phyloP scores from a whole-genome alignment of 1,140 invertebrate genomes.

The Oedothorax gibbosus region DNA sequence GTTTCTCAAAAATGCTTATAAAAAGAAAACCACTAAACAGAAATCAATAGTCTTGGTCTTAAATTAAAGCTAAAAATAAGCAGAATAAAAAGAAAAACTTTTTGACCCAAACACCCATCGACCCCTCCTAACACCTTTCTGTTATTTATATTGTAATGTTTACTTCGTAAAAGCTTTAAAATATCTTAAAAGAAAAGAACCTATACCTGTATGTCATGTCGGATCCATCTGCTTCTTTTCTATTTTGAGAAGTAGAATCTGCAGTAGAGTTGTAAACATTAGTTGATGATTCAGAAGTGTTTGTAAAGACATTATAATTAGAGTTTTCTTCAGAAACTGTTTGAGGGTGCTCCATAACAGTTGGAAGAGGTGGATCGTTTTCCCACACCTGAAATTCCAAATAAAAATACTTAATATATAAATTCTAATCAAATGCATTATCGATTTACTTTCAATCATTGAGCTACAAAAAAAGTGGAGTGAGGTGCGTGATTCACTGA shows the following conservation, averaged over 20 bases:
- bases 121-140: no score
- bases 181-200: background rate
- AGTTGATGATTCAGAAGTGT: constrained; percentile 22
- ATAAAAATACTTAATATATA: background rate
- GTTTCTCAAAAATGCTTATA: no score
- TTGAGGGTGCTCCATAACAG: constrained; percentile 77
- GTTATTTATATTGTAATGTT: background rate
- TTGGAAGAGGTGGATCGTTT: constrained; percentile 75
- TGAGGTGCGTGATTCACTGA: no score
- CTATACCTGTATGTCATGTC: constrained; percentile 49
- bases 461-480: no score
- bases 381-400: constrained; percentile 76
- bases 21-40: no score
- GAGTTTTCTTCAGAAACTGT: constrained; percentile 34
- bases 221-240: constrained; percentile 38
- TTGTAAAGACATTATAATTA: constrained; percentile 41
- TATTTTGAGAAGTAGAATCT: constrained; percentile 32
- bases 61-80: no score
- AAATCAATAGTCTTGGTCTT: no score
- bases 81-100: no score
- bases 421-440: no score
- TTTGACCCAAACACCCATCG: no score
- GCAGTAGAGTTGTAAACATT: constrained; percentile 41
- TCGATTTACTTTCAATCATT: no score
- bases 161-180: background rate